Base-by-base conservation (phyloP, 2,113 vertebrate genomes). In the Platanista minor region DNA sequence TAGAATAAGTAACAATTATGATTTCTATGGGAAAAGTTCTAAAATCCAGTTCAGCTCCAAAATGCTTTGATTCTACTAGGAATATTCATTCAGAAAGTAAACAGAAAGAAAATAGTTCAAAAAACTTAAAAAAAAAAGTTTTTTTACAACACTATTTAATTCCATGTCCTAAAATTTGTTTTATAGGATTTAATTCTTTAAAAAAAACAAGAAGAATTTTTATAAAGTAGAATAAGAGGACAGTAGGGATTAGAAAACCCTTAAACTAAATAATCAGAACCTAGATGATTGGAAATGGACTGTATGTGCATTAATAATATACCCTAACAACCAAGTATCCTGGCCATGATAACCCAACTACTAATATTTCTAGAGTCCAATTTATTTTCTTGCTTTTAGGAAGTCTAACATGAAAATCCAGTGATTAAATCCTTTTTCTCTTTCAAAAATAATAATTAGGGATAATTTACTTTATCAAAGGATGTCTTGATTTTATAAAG, bases 11-110 rank as follows among this genome's bases (percentile, higher is more conserved):
- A 31, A 43, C 43, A 71, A 72, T 46, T 91, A 88, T 25, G 8
- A 91, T 41, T 57, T 93, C 81, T 66, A 69, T 5, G 33, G 10
- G 33, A 66, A 90, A 94, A 85, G 33, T 66, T 94, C 54, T 80
- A 49, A 97, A 84, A 66, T 69, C 33, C 43, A 77, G 36, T 21
- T 81, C 8, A 75, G 49, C 36, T 75, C 83, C 66, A 84, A 93
- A 90, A 92, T 36, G 17, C 43, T 95, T 91, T 90, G 33, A 46
- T 86, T 94, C 46, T 61, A 81, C 43, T 85, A 81, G 14, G 36
- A 97, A 69, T 59, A 88, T 23, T 67, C 46, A 87, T 69, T 97
- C 29, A 64, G 81, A 89, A 94, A 93, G 33, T 41, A 83, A 83
- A 57, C 54, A 87, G 46, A 77, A 95, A 33, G 21, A 94, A 97